Percentiles rank a stretch among this genome's conserved stretches.
phyloP scores from a whole-genome alignment of 2,888 invertebrate species.

The Neuroscelio doddi region DNA sequence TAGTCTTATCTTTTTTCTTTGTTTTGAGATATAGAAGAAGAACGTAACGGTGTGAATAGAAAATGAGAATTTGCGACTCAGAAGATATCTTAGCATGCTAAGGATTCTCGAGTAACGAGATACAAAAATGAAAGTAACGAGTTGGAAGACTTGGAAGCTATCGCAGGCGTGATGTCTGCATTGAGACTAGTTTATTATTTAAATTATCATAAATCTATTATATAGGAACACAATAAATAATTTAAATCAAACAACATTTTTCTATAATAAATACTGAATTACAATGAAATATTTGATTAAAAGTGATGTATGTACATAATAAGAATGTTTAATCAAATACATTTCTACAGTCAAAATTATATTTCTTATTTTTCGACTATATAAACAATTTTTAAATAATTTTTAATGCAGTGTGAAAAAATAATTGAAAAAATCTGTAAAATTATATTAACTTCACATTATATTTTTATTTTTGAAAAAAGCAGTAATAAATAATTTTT shows the following conservation, averaged over 20 bases:
- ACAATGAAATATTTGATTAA: no score
- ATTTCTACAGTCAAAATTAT: no score
- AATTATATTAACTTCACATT: no score
- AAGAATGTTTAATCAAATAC: no score
- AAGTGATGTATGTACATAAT: no score
- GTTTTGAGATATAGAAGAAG: background rate
- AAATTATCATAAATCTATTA: conserved; percentile 13
- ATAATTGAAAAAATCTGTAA: no score
- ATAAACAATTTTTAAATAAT: no score
- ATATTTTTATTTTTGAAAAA: no score
- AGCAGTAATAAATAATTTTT: no score
- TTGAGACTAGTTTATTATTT: conserved; percentile 15
- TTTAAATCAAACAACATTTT: no score
- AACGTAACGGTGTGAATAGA: conserved; percentile 24
- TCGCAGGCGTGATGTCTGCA: conserved; percentile 26
- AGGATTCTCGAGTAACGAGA: conserved; percentile 32
- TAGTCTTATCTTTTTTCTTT: conserved; percentile 4
- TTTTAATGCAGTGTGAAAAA: no score
- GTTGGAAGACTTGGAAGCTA: conserved; percentile 19
- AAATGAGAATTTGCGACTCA: conserved; percentile 28
- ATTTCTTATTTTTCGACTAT: no score
- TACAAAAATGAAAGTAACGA: conserved; percentile 41
- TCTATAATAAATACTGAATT: background rate
- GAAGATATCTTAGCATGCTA: conserved; percentile 18
- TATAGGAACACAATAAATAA: background rate